Percentiles rank a stretch among this genome's conserved stretches.
Evolutionary conservation across 2,113 vertebrate species (phyloP).

Genomic region (Athene noctua): DNA sequence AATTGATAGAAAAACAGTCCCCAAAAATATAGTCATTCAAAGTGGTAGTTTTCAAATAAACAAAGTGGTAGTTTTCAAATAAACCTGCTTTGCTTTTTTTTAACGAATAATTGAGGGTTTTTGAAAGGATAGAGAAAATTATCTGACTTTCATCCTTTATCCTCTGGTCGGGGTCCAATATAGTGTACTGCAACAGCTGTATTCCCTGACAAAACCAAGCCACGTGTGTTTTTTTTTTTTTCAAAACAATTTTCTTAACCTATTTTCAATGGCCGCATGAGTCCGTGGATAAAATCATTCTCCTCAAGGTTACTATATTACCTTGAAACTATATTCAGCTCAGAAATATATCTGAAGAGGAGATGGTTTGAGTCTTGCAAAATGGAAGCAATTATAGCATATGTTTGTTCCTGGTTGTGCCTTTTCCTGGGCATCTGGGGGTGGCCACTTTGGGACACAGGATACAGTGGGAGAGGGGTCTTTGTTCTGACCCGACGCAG

Average conservation of each 20-base stretch:
- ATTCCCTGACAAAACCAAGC: background rate
- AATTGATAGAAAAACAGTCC: background rate
- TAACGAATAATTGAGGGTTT: background rate
- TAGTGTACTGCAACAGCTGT: background rate
- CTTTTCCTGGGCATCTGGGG: background rate
- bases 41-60: background rate
- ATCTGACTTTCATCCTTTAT: background rate
- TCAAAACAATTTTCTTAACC: accelerated
- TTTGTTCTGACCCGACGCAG: background rate
- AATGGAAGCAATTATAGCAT: background rate
- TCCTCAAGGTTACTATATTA: background rate
- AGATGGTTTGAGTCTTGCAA: background rate
- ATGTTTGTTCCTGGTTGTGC: background rate
- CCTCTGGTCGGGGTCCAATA: background rate
- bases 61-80: background rate
- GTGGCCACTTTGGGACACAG: background rate
- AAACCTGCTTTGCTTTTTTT: background rate
- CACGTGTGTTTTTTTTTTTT: background rate
- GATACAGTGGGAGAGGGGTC: accelerated
- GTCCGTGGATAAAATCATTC: background rate
- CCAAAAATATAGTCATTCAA: background rate
- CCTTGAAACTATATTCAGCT: background rate
- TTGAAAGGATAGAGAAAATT: background rate
- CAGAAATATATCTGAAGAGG: background rate
- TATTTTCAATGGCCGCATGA: background rate